Evolutionary conservation across 2,888 invertebrate species (phyloP), one percentile per base, ranked within the genome.

Genomic region (Hybos culiciformis): DNA sequence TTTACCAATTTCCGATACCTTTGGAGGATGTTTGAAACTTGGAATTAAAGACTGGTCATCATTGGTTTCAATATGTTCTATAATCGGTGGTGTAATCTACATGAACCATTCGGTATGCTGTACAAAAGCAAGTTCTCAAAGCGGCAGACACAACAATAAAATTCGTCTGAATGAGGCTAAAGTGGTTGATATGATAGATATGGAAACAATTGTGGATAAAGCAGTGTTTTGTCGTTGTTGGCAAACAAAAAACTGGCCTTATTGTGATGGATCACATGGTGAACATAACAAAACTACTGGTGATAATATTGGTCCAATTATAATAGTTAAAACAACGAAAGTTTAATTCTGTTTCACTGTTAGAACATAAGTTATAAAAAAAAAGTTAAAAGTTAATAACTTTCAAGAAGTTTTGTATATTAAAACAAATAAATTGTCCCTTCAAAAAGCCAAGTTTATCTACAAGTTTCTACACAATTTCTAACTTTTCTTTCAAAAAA

Each of bases 231-330:
- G 98, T 59, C 80, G 98, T 47, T 98, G 98, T 67, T 98, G 98
- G 97, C 79, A 78, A 58, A 85, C 87, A 55, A 80, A 87, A 70
- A 93, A n/a, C n/a, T 98, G 96, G 81, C 97, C 97, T 3, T 88
- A 91, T 58, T 98, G 97, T 63, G 97, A 98, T 70, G 97, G 97
- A 29, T 70, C 83, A 48, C 98, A 98, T 67, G 87, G 77, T 38
- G 61, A 72, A 43, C 92, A 96, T 68, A 98, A 98, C 65, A 78
- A 78, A 54, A 74, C 68, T 45, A 83, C 82, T 2, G 86, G 91
- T 1, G 98, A 98, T 68, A 98, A 98, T 68, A 80, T 86, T 44
- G 98, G 97, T 9, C 98, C 98, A 0, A 70, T 91, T 31, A 78
- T 94, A 34, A 68, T 93, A n/a, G n/a, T n/a, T n/a, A n/a, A n/a